These are phyloP conservation scores for Hydra vulgaris DNA, from an alignment of 30 jellyfish, hydroid and myxozoan genomes.

Conservation along the genomic window DNA sequence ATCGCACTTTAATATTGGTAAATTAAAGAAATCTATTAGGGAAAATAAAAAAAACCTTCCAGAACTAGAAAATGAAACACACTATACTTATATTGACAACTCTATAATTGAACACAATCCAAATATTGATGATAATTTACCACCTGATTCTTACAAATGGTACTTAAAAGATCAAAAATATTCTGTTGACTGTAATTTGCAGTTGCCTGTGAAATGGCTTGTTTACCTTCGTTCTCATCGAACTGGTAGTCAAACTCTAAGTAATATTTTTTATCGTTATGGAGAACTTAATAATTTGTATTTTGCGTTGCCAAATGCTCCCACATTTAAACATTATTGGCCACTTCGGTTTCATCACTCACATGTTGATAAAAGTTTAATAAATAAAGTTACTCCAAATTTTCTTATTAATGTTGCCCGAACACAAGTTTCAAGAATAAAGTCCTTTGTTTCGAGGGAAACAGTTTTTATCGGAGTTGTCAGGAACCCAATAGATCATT, in stretches of 20 bases:
- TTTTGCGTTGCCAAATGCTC: slow-evolving; percentile 29
- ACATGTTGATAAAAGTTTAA: slow-evolving; percentile 9
- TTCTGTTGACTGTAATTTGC: slow-evolving; percentile 1
- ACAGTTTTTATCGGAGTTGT: slow-evolving; percentile 14
- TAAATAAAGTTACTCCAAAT: slow-evolving; percentile 25
- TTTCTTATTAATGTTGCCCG: slow-evolving; percentile 31
- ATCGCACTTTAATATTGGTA: neutral
- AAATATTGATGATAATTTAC: slow-evolving; percentile 24
- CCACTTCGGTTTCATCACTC: slow-evolving; percentile 47
- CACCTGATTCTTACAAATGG: slow-evolving; percentile 20
- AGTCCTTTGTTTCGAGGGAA: slow-evolving; percentile 5
- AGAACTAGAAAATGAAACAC: neutral
- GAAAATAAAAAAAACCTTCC: neutral
- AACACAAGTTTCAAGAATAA: neutral
- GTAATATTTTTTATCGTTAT: slow-evolving; percentile 35
- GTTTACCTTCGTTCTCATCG: slow-evolving; percentile 32
- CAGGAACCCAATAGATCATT: slow-evolving; percentile 34
- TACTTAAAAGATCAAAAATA: slow-evolving; percentile 2
- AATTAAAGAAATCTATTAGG: neutral
- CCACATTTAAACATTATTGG: slow-evolving; percentile 41
- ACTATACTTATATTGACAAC: neutral
- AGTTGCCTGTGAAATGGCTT: slow-evolving; percentile 9
- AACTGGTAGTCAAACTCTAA: slow-evolving; percentile 28
- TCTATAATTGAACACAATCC: slow-evolving; percentile 33
- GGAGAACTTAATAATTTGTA: slow-evolving; percentile 26